Percentiles rank a stretch among this genome's conserved stretches.
Conservation (phyloP, 2,113 vertebrate genomes). For the Psammodynastes pulverulentus region DNA sequence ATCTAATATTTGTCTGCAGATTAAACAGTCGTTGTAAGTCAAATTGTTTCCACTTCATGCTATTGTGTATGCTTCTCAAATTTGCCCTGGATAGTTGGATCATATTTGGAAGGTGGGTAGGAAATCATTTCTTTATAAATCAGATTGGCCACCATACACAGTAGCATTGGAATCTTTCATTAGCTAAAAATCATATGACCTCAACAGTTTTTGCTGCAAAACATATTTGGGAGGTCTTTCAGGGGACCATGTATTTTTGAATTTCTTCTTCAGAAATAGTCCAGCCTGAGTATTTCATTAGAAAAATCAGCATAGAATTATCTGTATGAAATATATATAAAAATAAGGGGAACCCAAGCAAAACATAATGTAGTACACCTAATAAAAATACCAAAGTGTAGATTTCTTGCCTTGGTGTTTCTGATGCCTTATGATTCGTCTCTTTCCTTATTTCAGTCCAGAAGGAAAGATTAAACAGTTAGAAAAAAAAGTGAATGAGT, state of each 20-base stretch:
- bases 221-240: neutral
- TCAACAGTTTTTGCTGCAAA: neutral
- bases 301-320: neutral
- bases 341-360: neutral
- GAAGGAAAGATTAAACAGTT: slow-evolving; percentile 93
- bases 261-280: neutral
- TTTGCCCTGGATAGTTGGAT: neutral
- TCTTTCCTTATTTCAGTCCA: slow-evolving; percentile 69
- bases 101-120: neutral
- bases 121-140: neutral
- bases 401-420: slow-evolving; percentile 2
- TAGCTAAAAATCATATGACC: neutral
- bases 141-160: neutral
- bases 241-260: neutral
- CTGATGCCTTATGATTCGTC: slow-evolving; percentile 28
- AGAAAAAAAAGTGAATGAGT: slow-evolving; percentile 93
- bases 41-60: neutral
- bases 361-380: neutral
- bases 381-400: slow-evolving; percentile 17
- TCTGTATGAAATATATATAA: neutral
- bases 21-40: neutral
- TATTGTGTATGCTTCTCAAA: neutral
- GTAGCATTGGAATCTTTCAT: neutral
- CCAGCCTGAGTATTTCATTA: neutral
- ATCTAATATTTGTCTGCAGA: neutral